Base-by-base conservation (phyloP, 2,113 vertebrate genomes). In the Glaucomys volans region DNA sequence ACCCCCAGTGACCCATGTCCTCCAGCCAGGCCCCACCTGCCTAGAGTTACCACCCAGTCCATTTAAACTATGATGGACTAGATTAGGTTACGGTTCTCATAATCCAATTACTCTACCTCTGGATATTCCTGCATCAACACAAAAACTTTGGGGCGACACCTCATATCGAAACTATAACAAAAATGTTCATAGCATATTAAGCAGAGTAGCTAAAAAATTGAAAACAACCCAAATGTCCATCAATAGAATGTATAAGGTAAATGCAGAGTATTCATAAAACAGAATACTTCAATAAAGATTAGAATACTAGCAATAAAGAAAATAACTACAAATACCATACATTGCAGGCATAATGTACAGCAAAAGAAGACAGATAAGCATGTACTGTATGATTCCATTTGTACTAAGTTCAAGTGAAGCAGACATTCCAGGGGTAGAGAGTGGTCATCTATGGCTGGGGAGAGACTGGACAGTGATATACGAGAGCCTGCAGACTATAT, bases 351-450 rank as follows among this genome's bases (percentile, higher is more conserved):
- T 1, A 40, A 35, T 1, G 28, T 10, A 2, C 22, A 66, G 74
- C 67, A 66, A 42, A 80, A 92, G n/a, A 32, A 85, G 50, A 24
- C 92, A 92, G 22, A 35, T 1, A 44, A 52, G 16, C 26, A 32
- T 64, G 30, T 16, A 20, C 13, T 72, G 42, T 5, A 7, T 59
- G 35, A 47, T 44, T 75, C 40, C 79, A 17, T 20, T 22, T n/a
- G 64, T 20, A 75, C 0, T 0, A 88, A 69, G 47, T 14, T 86
- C n/a, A 76, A 30, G 42, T 35, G 22, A n/a, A 30, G 37, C 16
- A 13, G 40, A 77, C 8, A 1, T 11, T 32, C 64, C 44, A 4
- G 5, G 3, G 40, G 92, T 1, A 47, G n/a, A 71, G 0, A 42
- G 72, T 5, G 57, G 64, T 93, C 17, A 12, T 4, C 40, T 0